phyloP scores from a whole-genome alignment of 2,888 invertebrate species.

The Cryptops parisi region DNA sequence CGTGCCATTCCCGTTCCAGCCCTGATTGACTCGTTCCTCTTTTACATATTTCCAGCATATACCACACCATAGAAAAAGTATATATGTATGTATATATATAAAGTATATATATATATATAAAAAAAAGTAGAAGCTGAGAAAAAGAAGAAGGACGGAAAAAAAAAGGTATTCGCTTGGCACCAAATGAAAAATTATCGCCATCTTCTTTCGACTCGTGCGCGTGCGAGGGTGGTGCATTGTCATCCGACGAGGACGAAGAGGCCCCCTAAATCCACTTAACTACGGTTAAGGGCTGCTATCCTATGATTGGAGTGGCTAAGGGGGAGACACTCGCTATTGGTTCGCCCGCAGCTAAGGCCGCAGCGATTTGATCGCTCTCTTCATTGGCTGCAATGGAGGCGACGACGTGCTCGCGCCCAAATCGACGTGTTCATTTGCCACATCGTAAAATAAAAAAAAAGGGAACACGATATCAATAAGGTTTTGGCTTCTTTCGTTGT shows the following conservation, averaged over 20 bases:
- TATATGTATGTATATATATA: too few species aligned
- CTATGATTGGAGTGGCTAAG: neutral
- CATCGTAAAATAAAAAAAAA: slow-evolving; percentile 8
- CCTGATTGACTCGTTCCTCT: too few species aligned
- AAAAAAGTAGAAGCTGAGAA: too few species aligned
- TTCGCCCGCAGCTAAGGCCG: neutral
- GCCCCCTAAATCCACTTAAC: neutral
- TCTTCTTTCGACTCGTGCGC: neutral
- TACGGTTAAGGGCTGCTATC: neutral
- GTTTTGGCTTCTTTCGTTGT: too few species aligned
- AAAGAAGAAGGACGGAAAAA: too few species aligned
- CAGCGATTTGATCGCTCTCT: neutral
- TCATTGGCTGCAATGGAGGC: neutral
- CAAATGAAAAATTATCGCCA: neutral
- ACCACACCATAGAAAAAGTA: too few species aligned
- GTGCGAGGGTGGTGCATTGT: neutral
- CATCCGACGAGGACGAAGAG: neutral
- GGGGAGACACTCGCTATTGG: neutral
- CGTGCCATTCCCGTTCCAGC: too few species aligned
- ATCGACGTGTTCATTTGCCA: slow-evolving; percentile 7
- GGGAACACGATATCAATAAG: slow-evolving; percentile 11
- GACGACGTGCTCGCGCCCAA: slow-evolving; percentile 1
- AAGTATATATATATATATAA: too few species aligned
- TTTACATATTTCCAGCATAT: too few species aligned
- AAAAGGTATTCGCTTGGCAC: neutral